Conservation (phyloP, 1,140 invertebrate species). For the Papilio polyxenes region DNA sequence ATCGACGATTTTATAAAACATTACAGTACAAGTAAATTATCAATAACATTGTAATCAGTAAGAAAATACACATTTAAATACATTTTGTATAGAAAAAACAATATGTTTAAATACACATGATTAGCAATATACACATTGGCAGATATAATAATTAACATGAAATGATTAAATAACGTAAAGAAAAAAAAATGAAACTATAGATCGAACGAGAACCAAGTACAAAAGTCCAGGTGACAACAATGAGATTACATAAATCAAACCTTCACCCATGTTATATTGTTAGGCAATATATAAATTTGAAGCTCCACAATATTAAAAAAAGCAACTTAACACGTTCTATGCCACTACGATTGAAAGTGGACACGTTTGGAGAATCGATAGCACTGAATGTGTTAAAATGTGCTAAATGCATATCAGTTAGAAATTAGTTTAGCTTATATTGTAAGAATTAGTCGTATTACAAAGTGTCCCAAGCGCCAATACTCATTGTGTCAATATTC, state of each 20-base stretch:
- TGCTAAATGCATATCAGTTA: constrained; percentile 48
- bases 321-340: constrained; percentile 3
- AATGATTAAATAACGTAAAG: constrained; percentile 1
- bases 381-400: constrained; percentile 10
- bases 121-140: constrained; percentile 71
- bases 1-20: too few relatives aligned
- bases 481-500: constrained; percentile 58
- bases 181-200: not conserved
- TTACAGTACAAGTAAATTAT: too few relatives aligned
- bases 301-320: not conserved
- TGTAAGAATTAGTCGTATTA: constrained; percentile 48
- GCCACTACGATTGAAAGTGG: not conserved
- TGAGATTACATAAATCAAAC: not conserved
- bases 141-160: constrained; percentile 6
- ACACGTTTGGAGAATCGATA: not conserved
- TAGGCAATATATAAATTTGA: not conserved
- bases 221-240: not conserved
- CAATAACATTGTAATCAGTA: too few relatives aligned
- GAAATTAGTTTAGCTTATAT: constrained; percentile 50
- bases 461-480: constrained; percentile 60
- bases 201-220: not conserved
- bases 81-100: not conserved
- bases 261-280: constrained; percentile 5
- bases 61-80: not conserved
- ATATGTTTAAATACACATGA: constrained; percentile 6